Evolutionary conservation across 1,140 invertebrate genomes (phyloP).

Genomic region (Drosophila arizonae): DNA sequence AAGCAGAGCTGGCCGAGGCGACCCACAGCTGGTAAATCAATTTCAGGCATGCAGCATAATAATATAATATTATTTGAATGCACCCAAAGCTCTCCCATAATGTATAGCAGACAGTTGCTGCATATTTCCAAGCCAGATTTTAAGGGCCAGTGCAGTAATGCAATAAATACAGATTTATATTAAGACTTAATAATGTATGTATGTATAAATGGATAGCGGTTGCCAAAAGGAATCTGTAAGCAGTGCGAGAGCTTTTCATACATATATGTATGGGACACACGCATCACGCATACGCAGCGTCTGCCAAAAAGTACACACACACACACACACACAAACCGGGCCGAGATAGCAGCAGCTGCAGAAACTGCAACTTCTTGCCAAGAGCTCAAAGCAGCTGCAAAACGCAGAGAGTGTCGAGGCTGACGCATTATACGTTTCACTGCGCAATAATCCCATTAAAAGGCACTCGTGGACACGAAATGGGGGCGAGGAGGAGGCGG

Average conservation of each 20-base stretch:
- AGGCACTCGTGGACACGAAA: slow-evolving; percentile 22
- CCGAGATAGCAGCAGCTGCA: background rate
- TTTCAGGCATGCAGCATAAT: too few species aligned
- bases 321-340: slow-evolving; percentile 1
- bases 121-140: background rate
- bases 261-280: slow-evolving; percentile 1
- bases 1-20: too few species aligned
- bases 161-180: slow-evolving; percentile 5
- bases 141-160: background rate
- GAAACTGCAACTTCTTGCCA: slow-evolving; percentile 45
- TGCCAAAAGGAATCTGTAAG: slow-evolving; percentile 4
- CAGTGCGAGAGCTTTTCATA: background rate
- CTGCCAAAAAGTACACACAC: slow-evolving; percentile 43
- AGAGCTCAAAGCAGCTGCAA: slow-evolving; percentile 25
- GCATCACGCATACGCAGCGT: slow-evolving; percentile 66
- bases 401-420: slow-evolving; percentile 41
- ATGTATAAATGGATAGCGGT: slow-evolving; percentile 10
- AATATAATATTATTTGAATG: background rate
- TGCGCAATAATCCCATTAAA: slow-evolving; percentile 80
- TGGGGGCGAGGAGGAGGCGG: too few species aligned
- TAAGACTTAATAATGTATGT: slow-evolving; percentile 4
- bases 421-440: slow-evolving; percentile 73
- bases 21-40: too few species aligned
- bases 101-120: background rate
- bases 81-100: background rate